Evolutionary conservation across 1,140 invertebrate genomes (phyloP).

Genomic region (Drosophila ficusphila): DNA sequence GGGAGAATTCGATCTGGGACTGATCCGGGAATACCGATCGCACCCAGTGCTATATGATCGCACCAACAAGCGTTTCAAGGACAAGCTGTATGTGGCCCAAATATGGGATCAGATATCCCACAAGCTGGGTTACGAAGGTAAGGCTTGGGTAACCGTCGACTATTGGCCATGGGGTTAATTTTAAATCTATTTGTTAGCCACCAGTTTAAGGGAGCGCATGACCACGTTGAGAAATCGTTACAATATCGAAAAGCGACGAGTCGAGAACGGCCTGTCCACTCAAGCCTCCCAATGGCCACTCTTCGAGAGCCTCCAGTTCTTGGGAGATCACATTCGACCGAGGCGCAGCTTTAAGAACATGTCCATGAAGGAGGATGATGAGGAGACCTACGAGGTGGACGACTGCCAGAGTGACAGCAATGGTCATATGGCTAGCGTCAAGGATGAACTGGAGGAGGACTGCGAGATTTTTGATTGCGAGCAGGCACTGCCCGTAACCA

Average conservation of each 20-base stretch:
- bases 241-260: conserved; percentile 81
- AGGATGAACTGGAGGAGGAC: conserved; percentile 59
- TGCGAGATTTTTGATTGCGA: conserved; percentile 55
- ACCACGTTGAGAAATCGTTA: conserved; percentile 81
- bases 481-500: conserved; percentile 63
- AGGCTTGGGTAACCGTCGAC: background rate
- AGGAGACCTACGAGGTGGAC: conserved; percentile 56
- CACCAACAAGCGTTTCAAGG: conserved; percentile 69
- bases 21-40: conserved; percentile 77
- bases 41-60: conserved; percentile 79
- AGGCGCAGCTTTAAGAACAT: conserved; percentile 76
- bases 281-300: conserved; percentile 77
- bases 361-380: conserved; percentile 38
- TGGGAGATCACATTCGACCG: conserved; percentile 77
- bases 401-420: conserved; percentile 57
- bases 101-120: conserved; percentile 80
- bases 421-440: conserved; percentile 39
- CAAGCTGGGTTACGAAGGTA: conserved; percentile 82
- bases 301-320: conserved; percentile 76
- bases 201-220: conserved; percentile 79
- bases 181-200: conserved; percentile 38
- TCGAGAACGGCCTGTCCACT: conserved; percentile 53
- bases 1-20: conserved; percentile 79
- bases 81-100: conserved; percentile 65
- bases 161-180: background rate